These are phyloP conservation scores for Agrypnus murinus DNA, from an alignment of 2,888 invertebrate species.

Conservation along the genomic window DNA sequence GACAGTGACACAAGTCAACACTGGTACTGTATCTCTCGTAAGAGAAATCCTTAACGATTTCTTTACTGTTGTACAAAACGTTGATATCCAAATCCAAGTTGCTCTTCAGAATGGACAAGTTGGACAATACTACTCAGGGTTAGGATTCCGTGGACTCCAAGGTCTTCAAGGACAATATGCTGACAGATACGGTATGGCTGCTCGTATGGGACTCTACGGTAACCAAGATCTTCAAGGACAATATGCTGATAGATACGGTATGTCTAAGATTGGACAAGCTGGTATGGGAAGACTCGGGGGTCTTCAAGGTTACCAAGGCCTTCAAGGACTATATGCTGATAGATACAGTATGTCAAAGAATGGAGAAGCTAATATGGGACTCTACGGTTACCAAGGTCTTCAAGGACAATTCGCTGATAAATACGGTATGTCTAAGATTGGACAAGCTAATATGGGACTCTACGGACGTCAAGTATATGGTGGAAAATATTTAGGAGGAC, in stretches of 20 bases:
- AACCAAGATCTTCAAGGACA: background rate
- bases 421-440: background rate
- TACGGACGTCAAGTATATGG: too few species aligned
- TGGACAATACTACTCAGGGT: background rate
- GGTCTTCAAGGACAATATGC: background rate
- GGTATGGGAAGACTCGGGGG: background rate
- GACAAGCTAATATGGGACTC: background rate
- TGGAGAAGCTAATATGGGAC: background rate
- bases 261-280: background rate
- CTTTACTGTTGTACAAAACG: conserved; percentile 28
- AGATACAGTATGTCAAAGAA: too few species aligned
- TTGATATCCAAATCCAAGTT: conserved; percentile 29
- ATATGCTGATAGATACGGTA: background rate
- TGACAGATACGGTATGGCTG: background rate
- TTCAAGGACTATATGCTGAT: background rate
- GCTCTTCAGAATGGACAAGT: conserved; percentile 1
- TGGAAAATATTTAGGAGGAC: background rate
- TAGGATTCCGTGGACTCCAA: background rate
- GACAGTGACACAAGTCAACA: conserved; percentile 1
- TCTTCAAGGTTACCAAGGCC: background rate
- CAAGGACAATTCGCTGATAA: background rate
- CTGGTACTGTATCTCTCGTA: conserved; percentile 22
- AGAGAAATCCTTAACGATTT: conserved; percentile 29
- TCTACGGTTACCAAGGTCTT: background rate
- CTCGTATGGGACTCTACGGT: background rate